Percentiles rank a stretch among this genome's conserved stretches.
Evolutionary conservation across 2,797 vertebrate species (phyloP).

Genomic region (Pampus argenteus): DNA sequence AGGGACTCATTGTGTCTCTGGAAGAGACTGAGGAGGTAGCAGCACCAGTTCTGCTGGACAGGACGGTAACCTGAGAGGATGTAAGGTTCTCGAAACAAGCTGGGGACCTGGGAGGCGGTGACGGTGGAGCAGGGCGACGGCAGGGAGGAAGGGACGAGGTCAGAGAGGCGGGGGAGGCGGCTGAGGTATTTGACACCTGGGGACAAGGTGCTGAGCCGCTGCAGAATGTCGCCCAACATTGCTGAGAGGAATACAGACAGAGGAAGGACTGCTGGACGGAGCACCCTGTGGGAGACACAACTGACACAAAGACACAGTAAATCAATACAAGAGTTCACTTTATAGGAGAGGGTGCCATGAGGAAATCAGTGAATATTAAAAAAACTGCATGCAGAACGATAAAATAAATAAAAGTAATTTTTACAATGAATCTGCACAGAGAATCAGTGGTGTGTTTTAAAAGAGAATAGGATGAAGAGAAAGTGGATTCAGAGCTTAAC

Average conservation of each 20-base stretch:
- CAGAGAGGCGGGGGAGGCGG: slow-evolving; percentile 84
- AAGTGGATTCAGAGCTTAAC: neutral
- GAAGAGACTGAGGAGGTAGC: slow-evolving; percentile 93
- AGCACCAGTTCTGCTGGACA: slow-evolving; percentile 88
- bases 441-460: neutral
- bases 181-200: slow-evolving; percentile 87
- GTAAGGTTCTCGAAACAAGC: slow-evolving; percentile 92
- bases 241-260: neutral
- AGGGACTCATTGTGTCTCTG: slow-evolving; percentile 94
- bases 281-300: slow-evolving; percentile 4
- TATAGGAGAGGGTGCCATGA: neutral
- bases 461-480: neutral
- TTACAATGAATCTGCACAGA: neutral
- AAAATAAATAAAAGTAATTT: too few species aligned
- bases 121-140: slow-evolving; percentile 88
- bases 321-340: neutral
- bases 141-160: slow-evolving; percentile 80
- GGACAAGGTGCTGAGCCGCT: slow-evolving; percentile 86
- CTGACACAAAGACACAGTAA: neutral
- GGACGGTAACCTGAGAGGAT: slow-evolving; percentile 92
- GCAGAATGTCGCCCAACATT: slow-evolving; percentile 78
- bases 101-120: slow-evolving; percentile 85
- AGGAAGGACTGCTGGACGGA: neutral
- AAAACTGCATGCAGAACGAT: neutral
- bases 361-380: neutral